Evolutionary conservation across 2,113 vertebrate genomes (phyloP), one percentile per base, ranked within the genome.

Genomic region (Martes martes): DNA sequence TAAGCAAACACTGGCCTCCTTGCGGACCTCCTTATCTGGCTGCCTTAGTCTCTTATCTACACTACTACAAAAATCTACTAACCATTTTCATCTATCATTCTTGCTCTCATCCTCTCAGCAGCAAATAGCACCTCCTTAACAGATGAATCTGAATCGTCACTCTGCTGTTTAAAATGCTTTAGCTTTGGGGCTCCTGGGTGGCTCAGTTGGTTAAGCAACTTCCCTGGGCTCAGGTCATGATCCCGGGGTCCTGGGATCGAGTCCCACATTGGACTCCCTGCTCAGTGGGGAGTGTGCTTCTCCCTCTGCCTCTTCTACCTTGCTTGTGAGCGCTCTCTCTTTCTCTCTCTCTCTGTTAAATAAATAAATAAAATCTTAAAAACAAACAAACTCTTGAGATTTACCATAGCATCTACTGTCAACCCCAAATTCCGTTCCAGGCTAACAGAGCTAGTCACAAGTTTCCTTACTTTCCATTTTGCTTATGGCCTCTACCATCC

Each of bases 371-470:
- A 63, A 63, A 63, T 63, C 61, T 63, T 63, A 28, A 63, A 28
- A 28, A 61, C 26, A 63, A 73, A 73, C 9, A 39, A 39, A 39
- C 39, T 73, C 71, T 42, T 7, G 3, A 21, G 36, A 28, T 79
- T 87, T 45, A 45, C 24, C 18, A 24, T 23, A 36, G 45, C 39
- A 16, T 86, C 45, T 36, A 74, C 10, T 4, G 42, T 45, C 42
- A 45, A 45, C 42, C 6, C 42, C 42, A 45, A 45, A 45, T 45
- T 6, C 42, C 6, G 42, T 45, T 45, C 42, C 42, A 45, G 5
- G 42, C 42, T 45, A n/a, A 36, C 36, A 55, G 13, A 31, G 3
- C 1, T 69, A 0, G 1, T 52, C 4, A 23, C 7, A 13, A 8
- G 13, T 15, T 47, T 80, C 36, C 14, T 86, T 16, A 55, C 33